Conservation (phyloP, 2,888 invertebrate species). For the Amphipoea oculea region DNA sequence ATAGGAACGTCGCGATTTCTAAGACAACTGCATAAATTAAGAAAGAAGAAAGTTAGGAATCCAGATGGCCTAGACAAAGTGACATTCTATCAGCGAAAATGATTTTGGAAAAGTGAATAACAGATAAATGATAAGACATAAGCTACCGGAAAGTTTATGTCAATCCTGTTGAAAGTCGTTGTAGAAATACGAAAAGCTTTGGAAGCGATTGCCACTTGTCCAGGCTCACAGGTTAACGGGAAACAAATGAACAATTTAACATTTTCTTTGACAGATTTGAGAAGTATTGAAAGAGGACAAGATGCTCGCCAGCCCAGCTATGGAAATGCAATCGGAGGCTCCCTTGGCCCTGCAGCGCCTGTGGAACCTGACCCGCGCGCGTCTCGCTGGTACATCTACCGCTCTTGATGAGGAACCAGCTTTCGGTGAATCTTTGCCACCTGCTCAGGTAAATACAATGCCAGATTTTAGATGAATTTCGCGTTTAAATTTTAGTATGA, state of each 20-base stretch:
- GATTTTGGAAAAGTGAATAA: not conserved
- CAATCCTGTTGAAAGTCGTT: not conserved
- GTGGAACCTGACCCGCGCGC: constrained; percentile 88
- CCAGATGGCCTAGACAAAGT: no score
- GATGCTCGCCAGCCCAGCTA: constrained; percentile 86
- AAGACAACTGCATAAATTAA: constrained; percentile 36
- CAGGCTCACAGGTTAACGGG: not conserved
- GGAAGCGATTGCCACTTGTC: not conserved
- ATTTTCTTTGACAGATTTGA: constrained; percentile 57
- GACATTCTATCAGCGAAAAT: not conserved
- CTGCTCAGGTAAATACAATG: constrained; percentile 81
- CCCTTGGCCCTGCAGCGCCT: constrained; percentile 87
- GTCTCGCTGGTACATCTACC: constrained; percentile 86
- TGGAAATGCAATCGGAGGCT: constrained; percentile 91
- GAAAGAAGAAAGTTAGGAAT: constrained; percentile 48
- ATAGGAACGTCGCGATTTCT: constrained; percentile 24
- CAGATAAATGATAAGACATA: no score
- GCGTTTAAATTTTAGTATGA: not conserved
- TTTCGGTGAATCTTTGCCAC: constrained; percentile 84
- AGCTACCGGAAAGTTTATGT: not conserved
- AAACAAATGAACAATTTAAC: not conserved
- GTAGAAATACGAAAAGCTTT: not conserved
- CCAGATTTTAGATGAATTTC: not conserved
- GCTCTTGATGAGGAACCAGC: constrained; percentile 83
- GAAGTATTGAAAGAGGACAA: constrained; percentile 66